Evolutionary conservation across 2,113 vertebrate species (phyloP), one percentile per base, ranked within the genome.

Genomic region (Glaucomys volans): DNA sequence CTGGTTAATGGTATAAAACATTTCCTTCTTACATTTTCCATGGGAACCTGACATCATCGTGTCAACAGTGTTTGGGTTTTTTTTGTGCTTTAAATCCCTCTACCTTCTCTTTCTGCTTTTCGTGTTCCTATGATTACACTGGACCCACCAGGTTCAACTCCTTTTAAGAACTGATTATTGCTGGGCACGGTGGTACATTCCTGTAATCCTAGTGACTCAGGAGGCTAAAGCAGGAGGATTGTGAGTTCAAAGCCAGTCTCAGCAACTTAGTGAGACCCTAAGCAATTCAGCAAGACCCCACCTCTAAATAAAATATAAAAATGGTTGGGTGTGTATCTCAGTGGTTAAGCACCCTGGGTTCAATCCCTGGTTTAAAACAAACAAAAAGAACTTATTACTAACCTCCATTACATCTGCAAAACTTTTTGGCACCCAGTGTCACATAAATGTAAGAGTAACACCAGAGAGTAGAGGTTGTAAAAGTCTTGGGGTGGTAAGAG

Each of bases 161-260:
- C 66, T 87, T 35, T 47, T 47, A 71, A 64, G 24, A 64, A 17
- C 17, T 42, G 9, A 28, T 93, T 76, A 11, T 17, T 57, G 54
- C 20, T 18, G 4, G 20, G 54, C 6, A 2, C 54, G 2, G 6
- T 57, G 54, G 20, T 8, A 22, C 7, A 24, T 8, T 1, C 20
- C 54, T 57, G 54, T 57, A 57, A 57, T 57, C 54, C 54, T 18
- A 24, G 54, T 18, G 1, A 0, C 6, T 57, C 20, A 1, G 7
- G 54, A 57, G 54, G 54, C 20, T 57, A 20, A 57, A 57, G 8
- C 54, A 57, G 54, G 54, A 57, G 54, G 54, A 57, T 22, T 20
- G 22, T 22, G 54, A 57, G 4, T 57, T 57, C 20, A 57, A 57
- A 57, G 54, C 54, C 20, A 57, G 54, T 2, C 18, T 57, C 20